phyloP scores from a whole-genome alignment of 2,888 invertebrate species.

The Leptogaster cylindrica region DNA sequence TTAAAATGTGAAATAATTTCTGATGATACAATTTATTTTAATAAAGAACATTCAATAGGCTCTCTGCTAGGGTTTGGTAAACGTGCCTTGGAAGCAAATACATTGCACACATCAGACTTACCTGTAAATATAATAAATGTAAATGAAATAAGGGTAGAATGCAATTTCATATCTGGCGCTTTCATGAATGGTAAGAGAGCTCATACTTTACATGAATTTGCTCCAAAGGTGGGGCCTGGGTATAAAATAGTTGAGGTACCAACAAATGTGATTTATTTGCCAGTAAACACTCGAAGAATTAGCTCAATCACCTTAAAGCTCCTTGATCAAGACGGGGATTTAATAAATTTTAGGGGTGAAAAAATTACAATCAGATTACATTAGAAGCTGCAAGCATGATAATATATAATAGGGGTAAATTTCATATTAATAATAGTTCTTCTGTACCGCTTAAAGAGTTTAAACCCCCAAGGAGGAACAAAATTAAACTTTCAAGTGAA shows the following conservation, averaged over 20 bases:
- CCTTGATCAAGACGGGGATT: constrained; percentile 52
- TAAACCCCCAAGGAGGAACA: background rate
- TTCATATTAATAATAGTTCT: too few relatives aligned
- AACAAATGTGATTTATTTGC: constrained; percentile 54
- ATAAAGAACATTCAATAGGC: background rate
- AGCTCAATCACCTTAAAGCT: constrained; percentile 52
- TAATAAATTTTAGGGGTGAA: constrained; percentile 55
- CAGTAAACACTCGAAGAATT: constrained; percentile 51
- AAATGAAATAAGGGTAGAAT: constrained; percentile 21
- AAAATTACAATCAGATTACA: constrained; percentile 52
- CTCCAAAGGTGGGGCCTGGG: constrained; percentile 53
- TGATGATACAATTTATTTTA: background rate
- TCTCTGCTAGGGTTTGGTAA: constrained; percentile 13
- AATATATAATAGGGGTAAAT: constrained; percentile 39
- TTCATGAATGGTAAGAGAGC: constrained; percentile 34
- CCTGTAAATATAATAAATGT: too few relatives aligned
- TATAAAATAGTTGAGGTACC: constrained; percentile 51
- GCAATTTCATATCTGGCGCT: constrained; percentile 1
- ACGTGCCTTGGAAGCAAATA: background rate
- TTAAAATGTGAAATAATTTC: constrained; percentile 23
- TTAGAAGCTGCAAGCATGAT: constrained; percentile 48
- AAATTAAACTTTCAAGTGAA: constrained; percentile 9
- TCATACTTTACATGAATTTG: constrained; percentile 56
- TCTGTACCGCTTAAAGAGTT: too few relatives aligned
- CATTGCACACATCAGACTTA: too few relatives aligned